phyloP scores from a whole-genome alignment of 2,113 vertebrate genomes.

The Esox niger region DNA sequence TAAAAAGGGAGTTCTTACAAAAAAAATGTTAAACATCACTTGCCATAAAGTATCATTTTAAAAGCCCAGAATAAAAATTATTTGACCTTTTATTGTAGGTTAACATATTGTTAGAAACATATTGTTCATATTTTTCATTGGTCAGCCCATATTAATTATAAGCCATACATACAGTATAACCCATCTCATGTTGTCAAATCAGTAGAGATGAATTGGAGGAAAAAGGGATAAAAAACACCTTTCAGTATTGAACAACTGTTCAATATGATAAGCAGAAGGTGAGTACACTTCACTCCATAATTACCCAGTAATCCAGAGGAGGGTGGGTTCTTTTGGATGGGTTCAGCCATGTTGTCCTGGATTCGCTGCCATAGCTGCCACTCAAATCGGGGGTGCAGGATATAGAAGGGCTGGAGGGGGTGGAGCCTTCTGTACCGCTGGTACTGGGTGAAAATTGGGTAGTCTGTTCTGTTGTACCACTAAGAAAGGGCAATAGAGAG shows the following conservation, averaged over 20 bases:
- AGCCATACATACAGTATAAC: too few species aligned
- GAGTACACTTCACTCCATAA: background rate
- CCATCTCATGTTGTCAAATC: too few species aligned
- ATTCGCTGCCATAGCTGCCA: constrained; percentile 77
- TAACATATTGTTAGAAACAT: too few species aligned
- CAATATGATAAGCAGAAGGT: background rate
- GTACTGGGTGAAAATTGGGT: constrained; percentile 78
- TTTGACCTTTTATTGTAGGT: too few species aligned
- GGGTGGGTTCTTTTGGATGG: constrained; percentile 78
- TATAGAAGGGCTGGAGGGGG: constrained; percentile 75
- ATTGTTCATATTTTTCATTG: too few species aligned
- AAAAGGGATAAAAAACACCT: too few species aligned
- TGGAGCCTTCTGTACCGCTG: constrained; percentile 70
- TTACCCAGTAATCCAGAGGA: constrained; percentile 78
- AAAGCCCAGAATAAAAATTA: too few species aligned
- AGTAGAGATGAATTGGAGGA: too few species aligned
- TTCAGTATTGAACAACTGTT: background rate
- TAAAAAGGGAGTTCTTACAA: too few species aligned
- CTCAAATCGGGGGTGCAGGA: constrained; percentile 73
- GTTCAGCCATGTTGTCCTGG: constrained; percentile 76
- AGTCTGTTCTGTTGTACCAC: constrained; percentile 78
- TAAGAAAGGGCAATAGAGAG: constrained; percentile 24
- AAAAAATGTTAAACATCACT: too few species aligned
- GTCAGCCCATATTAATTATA: too few species aligned
- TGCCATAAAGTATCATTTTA: too few species aligned